Conservation (phyloP, 2,113 vertebrate species). For the Pelodiscus sinensis region DNA sequence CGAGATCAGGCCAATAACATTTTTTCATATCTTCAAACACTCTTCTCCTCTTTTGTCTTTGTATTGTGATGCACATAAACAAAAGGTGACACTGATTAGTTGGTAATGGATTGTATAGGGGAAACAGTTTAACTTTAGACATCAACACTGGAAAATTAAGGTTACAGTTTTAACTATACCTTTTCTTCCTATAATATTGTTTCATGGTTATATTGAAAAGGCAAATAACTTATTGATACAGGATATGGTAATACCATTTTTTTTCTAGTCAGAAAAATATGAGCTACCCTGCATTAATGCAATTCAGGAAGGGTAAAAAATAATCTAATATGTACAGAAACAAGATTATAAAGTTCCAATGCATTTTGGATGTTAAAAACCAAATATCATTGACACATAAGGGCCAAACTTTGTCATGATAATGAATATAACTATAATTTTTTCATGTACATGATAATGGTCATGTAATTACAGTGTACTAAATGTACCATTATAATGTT, state of each 20-base stretch:
- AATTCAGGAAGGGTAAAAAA: not conserved
- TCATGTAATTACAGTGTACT: not conserved
- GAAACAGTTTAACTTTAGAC: not conserved
- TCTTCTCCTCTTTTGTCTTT: slow-evolving; percentile 29
- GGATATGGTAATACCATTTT: not conserved
- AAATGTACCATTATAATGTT: not conserved
- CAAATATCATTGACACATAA: not conserved
- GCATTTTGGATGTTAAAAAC: not conserved
- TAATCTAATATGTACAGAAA: not conserved
- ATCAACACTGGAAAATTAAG: not conserved
- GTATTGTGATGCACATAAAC: not conserved
- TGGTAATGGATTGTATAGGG: no score
- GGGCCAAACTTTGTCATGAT: not conserved
- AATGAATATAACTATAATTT: not conserved
- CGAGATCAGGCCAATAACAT: not conserved
- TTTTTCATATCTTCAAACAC: not conserved
- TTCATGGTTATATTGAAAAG: not conserved
- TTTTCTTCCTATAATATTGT: not conserved
- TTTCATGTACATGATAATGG: not conserved
- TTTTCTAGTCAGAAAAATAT: not conserved
- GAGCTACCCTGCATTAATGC: not conserved
- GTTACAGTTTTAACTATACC: not conserved
- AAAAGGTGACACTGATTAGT: not conserved
- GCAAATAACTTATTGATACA: not conserved
- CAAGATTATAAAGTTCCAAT: not conserved